Percentiles rank a stretch among this genome's conserved stretches.
Conservation (phyloP, 2,797 vertebrate species). For the Gouania willdenowi region DNA sequence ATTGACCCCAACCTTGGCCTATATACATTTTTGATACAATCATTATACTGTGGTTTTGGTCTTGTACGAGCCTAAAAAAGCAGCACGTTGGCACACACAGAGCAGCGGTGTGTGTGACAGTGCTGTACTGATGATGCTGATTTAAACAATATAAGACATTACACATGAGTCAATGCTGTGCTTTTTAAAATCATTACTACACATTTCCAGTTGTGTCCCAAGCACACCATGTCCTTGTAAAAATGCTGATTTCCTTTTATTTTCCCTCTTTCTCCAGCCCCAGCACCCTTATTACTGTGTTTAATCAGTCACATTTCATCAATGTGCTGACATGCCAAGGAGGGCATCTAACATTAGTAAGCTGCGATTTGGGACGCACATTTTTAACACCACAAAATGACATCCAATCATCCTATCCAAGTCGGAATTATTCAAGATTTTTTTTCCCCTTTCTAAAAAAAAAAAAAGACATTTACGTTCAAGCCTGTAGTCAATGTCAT, state of each 20-base stretch:
- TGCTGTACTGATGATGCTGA: conserved; percentile 1
- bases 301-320: conserved; percentile 60
- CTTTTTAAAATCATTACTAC: conserved; percentile 6
- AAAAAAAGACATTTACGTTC: conserved; percentile 7
- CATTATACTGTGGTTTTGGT: too few relatives aligned
- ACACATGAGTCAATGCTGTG: conserved; percentile 13
- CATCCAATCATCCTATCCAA: conserved; percentile 55
- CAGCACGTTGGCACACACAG: too few relatives aligned
- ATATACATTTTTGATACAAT: too few relatives aligned
- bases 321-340: conserved; percentile 31
- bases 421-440: conserved; percentile 51
- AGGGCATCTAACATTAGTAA: conserved; percentile 58
- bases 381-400: conserved; percentile 48
- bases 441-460: too few relatives aligned
- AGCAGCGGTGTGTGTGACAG: conserved; percentile 15
- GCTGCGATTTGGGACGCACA: conserved; percentile 51
- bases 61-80: too few relatives aligned
- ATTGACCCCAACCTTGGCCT: too few relatives aligned
- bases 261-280: conserved; percentile 38
- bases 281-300: conserved; percentile 47
- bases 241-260: conserved; percentile 36
- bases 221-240: conserved; percentile 17
- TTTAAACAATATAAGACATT: conserved; percentile 27
- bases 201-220: conserved; percentile 22
- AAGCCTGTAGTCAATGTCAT: conserved; percentile 17